Evolutionary conservation across 2,888 invertebrate genomes (phyloP).

Genomic region (Polymixis lichenea): DNA sequence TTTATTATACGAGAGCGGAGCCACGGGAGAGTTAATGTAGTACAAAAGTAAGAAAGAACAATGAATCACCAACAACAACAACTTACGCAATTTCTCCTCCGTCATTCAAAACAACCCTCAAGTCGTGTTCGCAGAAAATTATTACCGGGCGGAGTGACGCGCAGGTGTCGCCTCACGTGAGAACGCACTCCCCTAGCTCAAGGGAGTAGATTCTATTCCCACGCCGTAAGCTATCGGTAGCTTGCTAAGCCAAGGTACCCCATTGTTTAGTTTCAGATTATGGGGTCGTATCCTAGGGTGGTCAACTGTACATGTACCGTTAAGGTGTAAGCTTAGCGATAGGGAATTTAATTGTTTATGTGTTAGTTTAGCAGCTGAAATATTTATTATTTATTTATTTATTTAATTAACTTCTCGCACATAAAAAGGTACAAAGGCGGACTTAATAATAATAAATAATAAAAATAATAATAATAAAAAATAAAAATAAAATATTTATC

Average conservation of each 20-base stretch:
- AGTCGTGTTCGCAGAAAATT: constrained; percentile 39
- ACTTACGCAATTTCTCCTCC: constrained; percentile 29
- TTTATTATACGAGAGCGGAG: too few species aligned
- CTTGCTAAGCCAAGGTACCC: constrained; percentile 56
- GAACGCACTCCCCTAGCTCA: constrained; percentile 65
- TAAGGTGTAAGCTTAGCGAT: background rate
- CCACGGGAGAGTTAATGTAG: background rate
- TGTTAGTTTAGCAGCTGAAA: background rate
- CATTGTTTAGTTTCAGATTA: constrained; percentile 33
- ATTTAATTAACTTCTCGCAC: too few species aligned
- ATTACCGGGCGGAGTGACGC: constrained; percentile 63
- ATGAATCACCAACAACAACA: background rate
- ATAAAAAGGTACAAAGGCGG: too few species aligned
- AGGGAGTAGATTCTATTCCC: constrained; percentile 59
- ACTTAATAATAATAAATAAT: too few species aligned
- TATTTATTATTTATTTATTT: too few species aligned
- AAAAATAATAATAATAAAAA: too few species aligned
- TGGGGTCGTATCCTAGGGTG: constrained; percentile 42
- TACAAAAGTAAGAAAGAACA: background rate
- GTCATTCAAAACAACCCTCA: constrained; percentile 41
- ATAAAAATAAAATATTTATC: constrained; percentile 11
- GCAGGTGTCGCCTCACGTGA: constrained; percentile 66
- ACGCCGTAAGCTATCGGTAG: constrained; percentile 61
- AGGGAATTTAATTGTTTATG: background rate
- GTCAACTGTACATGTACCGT: constrained; percentile 39